These are phyloP conservation scores for Apotomis betuletana DNA, from an alignment of 2,888 invertebrate species.

Conservation along the genomic window DNA sequence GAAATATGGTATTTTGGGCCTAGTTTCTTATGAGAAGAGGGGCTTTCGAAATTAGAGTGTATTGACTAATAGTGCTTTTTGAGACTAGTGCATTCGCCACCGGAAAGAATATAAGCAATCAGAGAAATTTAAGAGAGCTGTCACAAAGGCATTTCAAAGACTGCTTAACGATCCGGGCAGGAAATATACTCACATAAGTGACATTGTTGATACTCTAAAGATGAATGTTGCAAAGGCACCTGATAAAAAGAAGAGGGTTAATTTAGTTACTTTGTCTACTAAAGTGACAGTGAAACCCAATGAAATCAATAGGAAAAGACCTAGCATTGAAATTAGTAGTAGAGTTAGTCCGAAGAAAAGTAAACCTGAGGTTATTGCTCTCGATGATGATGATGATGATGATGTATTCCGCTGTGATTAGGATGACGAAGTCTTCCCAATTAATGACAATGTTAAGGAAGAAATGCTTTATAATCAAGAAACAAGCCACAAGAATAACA, in stretches of 20 bases:
- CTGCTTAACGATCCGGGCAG: conserved; percentile 15
- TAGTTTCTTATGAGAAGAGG: too few species aligned
- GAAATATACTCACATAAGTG: conserved; percentile 20
- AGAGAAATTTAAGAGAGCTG: conserved; percentile 13
- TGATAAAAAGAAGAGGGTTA: conserved; percentile 9
- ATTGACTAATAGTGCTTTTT: too few species aligned
- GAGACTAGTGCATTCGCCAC: too few species aligned
- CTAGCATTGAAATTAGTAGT: conserved; percentile 7
- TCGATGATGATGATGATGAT: conserved; percentile 11
- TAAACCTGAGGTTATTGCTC: conserved; percentile 14
- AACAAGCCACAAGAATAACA: background rate
- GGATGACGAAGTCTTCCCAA: background rate
- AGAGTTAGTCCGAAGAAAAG: conserved; percentile 9
- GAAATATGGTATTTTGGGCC: too few species aligned
- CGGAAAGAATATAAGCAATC: conserved; percentile 19
- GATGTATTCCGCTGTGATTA: background rate
- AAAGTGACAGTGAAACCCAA: conserved; percentile 13
- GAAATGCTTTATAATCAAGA: background rate
- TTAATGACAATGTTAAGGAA: background rate
- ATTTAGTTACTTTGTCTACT: conserved; percentile 23
- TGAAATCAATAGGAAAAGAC: conserved; percentile 8
- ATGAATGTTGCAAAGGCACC: background rate
- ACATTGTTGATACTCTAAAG: conserved; percentile 25
- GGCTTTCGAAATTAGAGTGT: too few species aligned
- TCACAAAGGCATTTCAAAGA: conserved; percentile 18